Conservation (phyloP, 37 sponge, comb jelly and placozoan genomes). For the Amphimedon queenslandica region DNA sequence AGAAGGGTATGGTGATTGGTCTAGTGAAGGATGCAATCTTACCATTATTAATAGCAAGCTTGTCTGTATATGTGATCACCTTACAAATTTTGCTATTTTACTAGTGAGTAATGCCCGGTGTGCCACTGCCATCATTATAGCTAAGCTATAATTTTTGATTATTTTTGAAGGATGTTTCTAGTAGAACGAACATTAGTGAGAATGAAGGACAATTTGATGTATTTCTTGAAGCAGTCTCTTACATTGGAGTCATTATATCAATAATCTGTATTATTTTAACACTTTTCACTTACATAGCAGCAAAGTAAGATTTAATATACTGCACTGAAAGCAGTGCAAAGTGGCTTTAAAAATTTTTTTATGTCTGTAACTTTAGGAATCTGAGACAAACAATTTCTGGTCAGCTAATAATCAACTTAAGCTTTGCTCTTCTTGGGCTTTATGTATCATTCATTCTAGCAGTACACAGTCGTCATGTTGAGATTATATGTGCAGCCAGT, state of each 20-base stretch:
- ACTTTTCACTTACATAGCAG: conserved; percentile 37
- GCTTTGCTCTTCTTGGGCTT: conserved; percentile 32
- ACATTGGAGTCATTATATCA: conserved; percentile 55
- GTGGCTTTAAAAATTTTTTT: not conserved
- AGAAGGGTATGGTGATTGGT: conserved; percentile 41
- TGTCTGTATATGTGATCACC: not conserved
- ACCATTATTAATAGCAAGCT: not conserved
- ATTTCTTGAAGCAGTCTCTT: conserved; percentile 22
- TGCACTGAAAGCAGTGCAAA: no score
- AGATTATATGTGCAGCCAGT: conserved; percentile 3
- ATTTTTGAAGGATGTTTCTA: conserved; percentile 7
- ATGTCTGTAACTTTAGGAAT: conserved; percentile 30
- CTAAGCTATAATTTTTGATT: not conserved
- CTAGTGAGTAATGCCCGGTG: no score
- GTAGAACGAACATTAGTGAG: not conserved
- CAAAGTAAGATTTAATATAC: conserved; percentile 17
- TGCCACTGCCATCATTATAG: not conserved
- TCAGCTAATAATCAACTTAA: conserved; percentile 39
- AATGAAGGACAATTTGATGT: not conserved
- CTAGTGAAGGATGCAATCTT: conserved; percentile 8
- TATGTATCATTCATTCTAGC: conserved; percentile 32
- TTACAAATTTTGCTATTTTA: not conserved
- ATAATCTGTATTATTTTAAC: conserved; percentile 24
- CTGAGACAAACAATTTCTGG: conserved; percentile 22
- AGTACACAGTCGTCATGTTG: not conserved